These are phyloP conservation scores for Scopus umbretta DNA, from an alignment of 2,113 vertebrate species.

Conservation along the genomic window DNA sequence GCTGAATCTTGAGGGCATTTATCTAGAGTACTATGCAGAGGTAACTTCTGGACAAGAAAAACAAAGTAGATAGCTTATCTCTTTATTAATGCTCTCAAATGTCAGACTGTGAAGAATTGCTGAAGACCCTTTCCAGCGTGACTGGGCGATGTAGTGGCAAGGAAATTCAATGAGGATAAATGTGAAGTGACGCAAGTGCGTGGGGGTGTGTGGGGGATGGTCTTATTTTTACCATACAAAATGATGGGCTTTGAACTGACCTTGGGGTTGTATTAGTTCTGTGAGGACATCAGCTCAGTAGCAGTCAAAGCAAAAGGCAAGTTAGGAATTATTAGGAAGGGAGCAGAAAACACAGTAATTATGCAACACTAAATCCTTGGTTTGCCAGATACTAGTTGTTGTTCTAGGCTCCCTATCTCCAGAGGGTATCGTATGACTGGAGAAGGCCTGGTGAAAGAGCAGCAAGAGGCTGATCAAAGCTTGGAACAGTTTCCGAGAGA, in stretches of 20 bases:
- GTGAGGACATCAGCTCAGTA: background rate
- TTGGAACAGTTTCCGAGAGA: background rate
- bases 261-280: background rate
- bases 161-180: background rate
- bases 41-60: background rate
- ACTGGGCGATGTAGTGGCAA: background rate
- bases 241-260: background rate
- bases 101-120: background rate
- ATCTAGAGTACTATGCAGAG: background rate
- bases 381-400: background rate
- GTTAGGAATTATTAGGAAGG: background rate
- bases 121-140: background rate
- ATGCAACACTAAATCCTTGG: background rate
- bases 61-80: background rate
- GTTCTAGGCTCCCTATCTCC: background rate
- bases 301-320: background rate
- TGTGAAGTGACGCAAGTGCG: background rate
- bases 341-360: background rate
- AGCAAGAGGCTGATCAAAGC: background rate
- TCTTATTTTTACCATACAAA: background rate
- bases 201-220: background rate
- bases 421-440: background rate
- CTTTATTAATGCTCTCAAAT: background rate
- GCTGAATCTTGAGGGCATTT: background rate
- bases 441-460: background rate